phyloP scores from a whole-genome alignment of 2,888 invertebrate species.

The Drosophila anceps region DNA sequence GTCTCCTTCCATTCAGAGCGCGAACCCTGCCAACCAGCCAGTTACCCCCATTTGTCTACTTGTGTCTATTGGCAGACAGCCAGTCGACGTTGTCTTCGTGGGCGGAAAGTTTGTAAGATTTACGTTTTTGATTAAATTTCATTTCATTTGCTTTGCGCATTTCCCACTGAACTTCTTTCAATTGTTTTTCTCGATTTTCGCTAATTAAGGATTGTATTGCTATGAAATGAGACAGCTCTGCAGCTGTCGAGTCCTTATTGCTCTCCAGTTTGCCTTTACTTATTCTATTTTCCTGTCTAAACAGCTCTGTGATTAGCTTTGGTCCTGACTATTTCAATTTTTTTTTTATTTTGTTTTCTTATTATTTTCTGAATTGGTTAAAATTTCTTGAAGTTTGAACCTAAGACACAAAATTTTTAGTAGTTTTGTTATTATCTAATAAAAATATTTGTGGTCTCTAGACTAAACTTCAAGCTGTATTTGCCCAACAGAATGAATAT shows the following conservation, averaged over 20 bases:
- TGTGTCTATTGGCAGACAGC: constrained; percentile 54
- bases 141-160: constrained; percentile 70
- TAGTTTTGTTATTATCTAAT: not conserved
- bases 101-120: constrained; percentile 65
- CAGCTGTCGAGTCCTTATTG: constrained; percentile 19
- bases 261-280: not conserved
- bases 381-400: not conserved
- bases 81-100: constrained; percentile 38
- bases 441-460: not conserved
- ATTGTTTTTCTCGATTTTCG: constrained; percentile 41
- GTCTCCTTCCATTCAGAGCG: not conserved
- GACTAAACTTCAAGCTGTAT: not conserved
- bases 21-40: constrained; percentile 2
- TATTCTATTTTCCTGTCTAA: no score
- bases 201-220: constrained; percentile 64
- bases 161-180: constrained; percentile 25
- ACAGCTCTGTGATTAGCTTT: not conserved
- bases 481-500: no score
- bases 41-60: constrained; percentile 24
- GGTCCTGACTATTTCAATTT: not conserved
- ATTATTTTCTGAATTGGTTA: not conserved
- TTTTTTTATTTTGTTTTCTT: not conserved
- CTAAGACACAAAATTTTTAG: not conserved
- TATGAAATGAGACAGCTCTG: constrained; percentile 12
- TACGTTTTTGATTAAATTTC: constrained; percentile 78